A percentile compares a stretch with the other conserved stretches of the same genome.
phyloP scores from a whole-genome alignment of 1,140 invertebrate species.

The Magallana ariakensis region DNA sequence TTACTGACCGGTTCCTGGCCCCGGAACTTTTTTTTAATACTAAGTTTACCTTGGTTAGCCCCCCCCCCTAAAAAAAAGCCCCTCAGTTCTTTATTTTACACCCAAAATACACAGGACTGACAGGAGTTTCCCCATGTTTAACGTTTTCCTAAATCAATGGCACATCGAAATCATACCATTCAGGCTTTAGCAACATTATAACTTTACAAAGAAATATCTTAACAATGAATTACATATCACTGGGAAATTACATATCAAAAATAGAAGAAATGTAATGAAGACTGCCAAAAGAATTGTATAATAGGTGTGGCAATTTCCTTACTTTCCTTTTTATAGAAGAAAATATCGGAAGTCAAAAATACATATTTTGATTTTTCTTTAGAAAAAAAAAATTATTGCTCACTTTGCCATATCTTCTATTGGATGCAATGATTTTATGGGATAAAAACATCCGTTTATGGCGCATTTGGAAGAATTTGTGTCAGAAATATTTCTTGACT shows the following conservation, averaged over 20 bases:
- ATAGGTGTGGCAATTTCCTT: background rate
- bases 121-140: too few relatives aligned
- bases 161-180: too few relatives aligned
- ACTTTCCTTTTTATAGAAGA: background rate
- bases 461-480: constrained; percentile 7
- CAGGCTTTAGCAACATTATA: too few relatives aligned
- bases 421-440: background rate
- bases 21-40: background rate
- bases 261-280: too few relatives aligned
- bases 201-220: too few relatives aligned
- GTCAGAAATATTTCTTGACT: constrained; percentile 25
- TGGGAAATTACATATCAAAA: too few relatives aligned
- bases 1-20: background rate
- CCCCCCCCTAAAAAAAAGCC: too few relatives aligned
- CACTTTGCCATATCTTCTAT: background rate
- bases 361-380: background rate
- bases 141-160: too few relatives aligned
- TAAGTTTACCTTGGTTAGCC: background rate
- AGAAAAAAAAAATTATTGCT: background rate
- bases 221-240: too few relatives aligned
- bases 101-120: too few relatives aligned
- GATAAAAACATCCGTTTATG: background rate
- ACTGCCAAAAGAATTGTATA: too few relatives aligned
- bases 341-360: background rate
- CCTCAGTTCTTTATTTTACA: too few relatives aligned